phyloP scores from a whole-genome alignment of 2,113 vertebrate species.

The Lepisosteus oculatus region DNA sequence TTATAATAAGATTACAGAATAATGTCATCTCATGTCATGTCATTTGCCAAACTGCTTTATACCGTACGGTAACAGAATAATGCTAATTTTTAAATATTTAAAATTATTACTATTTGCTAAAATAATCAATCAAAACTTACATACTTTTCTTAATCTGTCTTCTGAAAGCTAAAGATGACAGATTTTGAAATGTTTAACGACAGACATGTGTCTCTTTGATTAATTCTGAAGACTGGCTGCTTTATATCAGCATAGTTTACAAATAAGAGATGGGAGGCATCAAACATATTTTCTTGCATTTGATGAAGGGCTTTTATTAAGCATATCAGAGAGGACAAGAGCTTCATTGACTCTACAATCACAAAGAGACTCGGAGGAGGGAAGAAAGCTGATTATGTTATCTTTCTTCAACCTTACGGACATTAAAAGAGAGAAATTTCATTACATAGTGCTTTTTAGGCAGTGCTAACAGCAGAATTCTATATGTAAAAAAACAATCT shows the following conservation, averaged over 20 bases:
- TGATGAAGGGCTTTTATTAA: no score
- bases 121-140: no score
- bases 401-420: conserved; percentile 16
- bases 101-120: no score
- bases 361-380: conserved; percentile 5
- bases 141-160: not conserved
- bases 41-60: no score
- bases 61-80: no score
- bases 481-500: conserved; percentile 37
- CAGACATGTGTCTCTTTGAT: not conserved
- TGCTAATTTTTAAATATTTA: no score
- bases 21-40: no score
- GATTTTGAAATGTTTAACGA: conserved; percentile 1
- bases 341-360: conserved; percentile 1
- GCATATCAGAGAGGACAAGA: not conserved
- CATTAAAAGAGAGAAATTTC: conserved; percentile 22
- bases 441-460: conserved; percentile 16
- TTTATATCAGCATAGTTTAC: not conserved
- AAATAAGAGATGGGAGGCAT: no score
- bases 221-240: not conserved
- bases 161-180: not conserved
- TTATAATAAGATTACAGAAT: no score
- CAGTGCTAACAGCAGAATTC: conserved; percentile 21
- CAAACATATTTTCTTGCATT: no score
- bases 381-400: conserved; percentile 20